phyloP scores from a whole-genome alignment of 2,888 invertebrate genomes.

The Myopa tessellatipennis region DNA sequence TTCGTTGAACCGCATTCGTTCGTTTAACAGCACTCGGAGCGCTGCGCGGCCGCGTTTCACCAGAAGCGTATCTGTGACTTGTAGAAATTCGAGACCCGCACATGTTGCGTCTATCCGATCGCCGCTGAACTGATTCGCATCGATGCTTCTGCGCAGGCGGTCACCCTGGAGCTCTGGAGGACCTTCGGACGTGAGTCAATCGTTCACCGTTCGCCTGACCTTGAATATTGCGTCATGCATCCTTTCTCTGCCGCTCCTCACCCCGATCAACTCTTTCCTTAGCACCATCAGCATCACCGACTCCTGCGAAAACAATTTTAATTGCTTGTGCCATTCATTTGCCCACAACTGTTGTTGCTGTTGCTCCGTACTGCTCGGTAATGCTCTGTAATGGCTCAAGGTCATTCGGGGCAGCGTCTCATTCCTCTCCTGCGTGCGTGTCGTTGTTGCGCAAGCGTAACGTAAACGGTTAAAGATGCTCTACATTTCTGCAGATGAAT shows the following conservation, averaged over 20 bases:
- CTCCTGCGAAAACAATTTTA: not conserved
- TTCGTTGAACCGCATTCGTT: not conserved
- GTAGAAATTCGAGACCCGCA: constrained; percentile 25
- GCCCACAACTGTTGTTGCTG: constrained; percentile 10
- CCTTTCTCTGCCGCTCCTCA: not conserved
- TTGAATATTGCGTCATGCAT: constrained; percentile 19
- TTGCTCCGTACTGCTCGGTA: no score
- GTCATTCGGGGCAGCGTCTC: constrained; percentile 23
- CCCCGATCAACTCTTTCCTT: constrained; percentile 26
- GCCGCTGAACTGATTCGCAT: constrained; percentile 34
- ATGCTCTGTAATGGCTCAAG: constrained; percentile 10
- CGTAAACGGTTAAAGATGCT: constrained; percentile 14
- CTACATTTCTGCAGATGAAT: constrained; percentile 16
- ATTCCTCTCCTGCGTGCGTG: constrained; percentile 1
- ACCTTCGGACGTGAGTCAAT: constrained; percentile 3
- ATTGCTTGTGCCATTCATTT: constrained; percentile 6
- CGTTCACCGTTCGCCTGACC: constrained; percentile 6
- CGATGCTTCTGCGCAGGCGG: not conserved
- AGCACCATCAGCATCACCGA: no score
- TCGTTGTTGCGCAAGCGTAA: constrained; percentile 30
- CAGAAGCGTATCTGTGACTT: not conserved
- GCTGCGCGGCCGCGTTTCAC: not conserved
- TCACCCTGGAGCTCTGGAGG: constrained; percentile 5
- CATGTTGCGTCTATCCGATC: constrained; percentile 32
- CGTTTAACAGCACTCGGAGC: not conserved